Conservation (phyloP, 2,797 vertebrate genomes). For the Alosa sapidissima region DNA sequence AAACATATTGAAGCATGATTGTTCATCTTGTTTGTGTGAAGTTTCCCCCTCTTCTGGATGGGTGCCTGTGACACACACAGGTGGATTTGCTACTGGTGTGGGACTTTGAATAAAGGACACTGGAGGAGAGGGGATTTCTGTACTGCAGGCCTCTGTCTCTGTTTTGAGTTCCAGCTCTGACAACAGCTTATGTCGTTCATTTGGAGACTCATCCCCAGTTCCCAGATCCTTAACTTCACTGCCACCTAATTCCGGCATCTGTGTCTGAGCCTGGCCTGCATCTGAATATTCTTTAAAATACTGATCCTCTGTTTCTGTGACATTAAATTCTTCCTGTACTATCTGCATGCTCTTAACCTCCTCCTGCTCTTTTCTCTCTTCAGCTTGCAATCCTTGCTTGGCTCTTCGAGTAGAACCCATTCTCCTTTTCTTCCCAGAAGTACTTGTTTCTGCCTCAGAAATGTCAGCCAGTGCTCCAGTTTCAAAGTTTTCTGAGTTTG, state of each 20-base stretch:
- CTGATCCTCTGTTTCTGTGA: neutral
- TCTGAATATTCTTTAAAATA: neutral
- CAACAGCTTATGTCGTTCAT: neutral
- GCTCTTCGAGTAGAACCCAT: slow-evolving; percentile 65
- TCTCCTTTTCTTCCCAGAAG: slow-evolving; percentile 59
- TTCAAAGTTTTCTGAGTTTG: neutral
- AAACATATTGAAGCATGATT: neutral
- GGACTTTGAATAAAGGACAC: too few species aligned
- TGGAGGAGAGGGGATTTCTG: neutral
- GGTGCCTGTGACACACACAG: neutral
- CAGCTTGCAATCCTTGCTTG: slow-evolving; percentile 41
- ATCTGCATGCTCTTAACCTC: slow-evolving; percentile 4
- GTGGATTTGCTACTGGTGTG: neutral
- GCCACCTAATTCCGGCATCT: neutral
- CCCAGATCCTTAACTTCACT: neutral
- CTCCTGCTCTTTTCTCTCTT: slow-evolving; percentile 31
- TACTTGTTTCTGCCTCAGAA: slow-evolving; percentile 29
- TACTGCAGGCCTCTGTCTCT: neutral
- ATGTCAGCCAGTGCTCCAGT: neutral
- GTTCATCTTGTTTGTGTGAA: slow-evolving; percentile 21
- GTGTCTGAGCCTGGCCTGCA: neutral
- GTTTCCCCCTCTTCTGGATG: neutral
- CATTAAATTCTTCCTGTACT: slow-evolving; percentile 49
- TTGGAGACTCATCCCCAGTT: neutral
- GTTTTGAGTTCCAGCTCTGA: neutral